Percentiles rank a stretch among this genome's conserved stretches.
Conservation (phyloP, 2,113 vertebrate species). For the Neogale vison region DNA sequence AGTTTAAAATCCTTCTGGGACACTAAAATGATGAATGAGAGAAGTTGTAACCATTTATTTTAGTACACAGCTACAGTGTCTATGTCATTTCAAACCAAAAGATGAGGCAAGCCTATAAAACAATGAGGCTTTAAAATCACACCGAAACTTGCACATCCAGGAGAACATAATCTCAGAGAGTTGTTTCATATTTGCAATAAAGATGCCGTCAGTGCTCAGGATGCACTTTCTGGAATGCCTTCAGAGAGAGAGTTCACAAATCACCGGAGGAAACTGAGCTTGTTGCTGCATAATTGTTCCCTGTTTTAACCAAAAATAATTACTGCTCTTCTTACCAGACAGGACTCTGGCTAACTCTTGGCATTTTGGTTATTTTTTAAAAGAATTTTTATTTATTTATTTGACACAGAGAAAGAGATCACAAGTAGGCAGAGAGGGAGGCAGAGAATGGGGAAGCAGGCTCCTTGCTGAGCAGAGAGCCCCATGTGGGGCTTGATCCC, state of each 20-base stretch:
- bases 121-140: conserved; percentile 25
- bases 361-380: neutral
- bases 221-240: conserved; percentile 15
- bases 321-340: conserved; percentile 10
- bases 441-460: too few species aligned
- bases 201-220: neutral
- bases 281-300: conserved; percentile 24
- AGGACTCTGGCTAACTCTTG: neutral
- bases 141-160: neutral
- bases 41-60: conserved; percentile 52
- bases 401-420: too few species aligned
- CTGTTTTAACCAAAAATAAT: conserved; percentile 44
- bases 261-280: neutral
- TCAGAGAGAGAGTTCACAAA: conserved; percentile 29
- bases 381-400: too few species aligned
- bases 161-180: neutral
- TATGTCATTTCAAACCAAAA: conserved; percentile 46
- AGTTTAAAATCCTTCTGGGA: conserved; percentile 54
- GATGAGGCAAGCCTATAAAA: conserved; percentile 33
- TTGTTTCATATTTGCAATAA: conserved; percentile 23
- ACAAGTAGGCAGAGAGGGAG: too few species aligned
- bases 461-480: too few species aligned
- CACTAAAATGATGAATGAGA: conserved; percentile 24
- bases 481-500: too few species aligned
- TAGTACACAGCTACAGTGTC: neutral